These are phyloP conservation scores for Spisula subtruncata DNA, from an alignment of 2,888 invertebrate species.

Conservation along the genomic window DNA sequence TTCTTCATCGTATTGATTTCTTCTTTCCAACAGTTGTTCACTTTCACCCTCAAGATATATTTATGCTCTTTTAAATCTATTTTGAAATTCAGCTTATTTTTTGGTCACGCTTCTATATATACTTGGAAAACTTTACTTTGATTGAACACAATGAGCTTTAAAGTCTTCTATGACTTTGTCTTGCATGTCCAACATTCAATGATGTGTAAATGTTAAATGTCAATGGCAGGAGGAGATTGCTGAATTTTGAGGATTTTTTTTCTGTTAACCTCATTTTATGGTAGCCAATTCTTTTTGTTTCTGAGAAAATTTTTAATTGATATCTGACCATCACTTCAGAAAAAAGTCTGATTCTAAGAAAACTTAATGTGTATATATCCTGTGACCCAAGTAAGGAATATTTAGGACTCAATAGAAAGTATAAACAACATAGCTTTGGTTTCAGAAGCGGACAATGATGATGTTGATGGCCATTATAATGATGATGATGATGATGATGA, in stretches of 20 bases:
- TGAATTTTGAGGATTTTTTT: too few relatives aligned
- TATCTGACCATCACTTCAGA: too few relatives aligned
- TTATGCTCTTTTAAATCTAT: background rate
- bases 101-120: background rate
- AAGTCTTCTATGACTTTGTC: background rate
- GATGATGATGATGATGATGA: slow-evolving; percentile 57
- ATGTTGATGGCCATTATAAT: slow-evolving; percentile 57
- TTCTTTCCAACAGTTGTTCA: background rate
- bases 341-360: too few relatives aligned
- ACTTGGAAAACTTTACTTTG: background rate
- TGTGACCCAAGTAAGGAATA: background rate
- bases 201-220: background rate
- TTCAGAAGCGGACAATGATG: slow-evolving; percentile 61
- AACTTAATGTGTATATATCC: too few relatives aligned
- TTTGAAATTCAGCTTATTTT: background rate
- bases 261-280: too few relatives aligned
- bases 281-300: too few relatives aligned
- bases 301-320: too few relatives aligned
- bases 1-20: background rate
- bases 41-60: background rate
- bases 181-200: background rate
- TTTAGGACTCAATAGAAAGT: background rate
- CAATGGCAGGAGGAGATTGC: too few relatives aligned
- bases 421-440: slow-evolving; percentile 49
- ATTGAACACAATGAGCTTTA: background rate